Evolutionary conservation across 2,888 invertebrate genomes (phyloP), one percentile per base, ranked within the genome.

Genomic region (Cotesia congregata): DNA sequence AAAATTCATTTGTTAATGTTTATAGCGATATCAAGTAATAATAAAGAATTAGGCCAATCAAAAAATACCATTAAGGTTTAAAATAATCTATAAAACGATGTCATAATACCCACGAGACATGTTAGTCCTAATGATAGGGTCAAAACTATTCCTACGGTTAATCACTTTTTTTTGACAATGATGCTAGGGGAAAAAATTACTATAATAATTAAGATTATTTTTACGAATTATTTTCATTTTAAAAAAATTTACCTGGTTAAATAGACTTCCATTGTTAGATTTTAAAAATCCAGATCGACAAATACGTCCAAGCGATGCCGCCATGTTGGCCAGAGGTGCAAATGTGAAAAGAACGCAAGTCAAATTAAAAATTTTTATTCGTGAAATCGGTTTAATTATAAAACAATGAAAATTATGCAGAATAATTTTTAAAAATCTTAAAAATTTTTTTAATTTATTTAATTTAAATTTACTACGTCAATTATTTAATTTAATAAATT

Each of bases 281-380:
- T 94, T 95, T 88, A 96, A 93, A 91, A 96, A 93, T 90, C 94
- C 93, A 90, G 94, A 93, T 91, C 86, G 85, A 92, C 94, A 95
- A 93, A 96, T 93, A 92, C 95, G 94, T 92, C 95, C 94, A 90
- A 96, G 93, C 90, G 94, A 93, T 91, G 95, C 95, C 93, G 96
- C 95, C 96, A 96, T 96, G 92, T 93, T 95, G 93, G 92, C 83
- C 86, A 87, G 86, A 88, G 86, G 84, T 87, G 83, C 84, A 65
- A 83, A 84, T 85, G 84, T 84, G 84, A 82, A 83, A 81, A 83
- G 80, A 80, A 80, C 78, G 74, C 76, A 83, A 81, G 83, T 86
- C 86, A 84, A 77, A 41, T 72, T 60, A 67, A 77, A 41, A 59
- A 69, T 39, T 30, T 17, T 6, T 39, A 72, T 64, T 38, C 30